These are phyloP conservation scores for Scylla paramamosain DNA, from an alignment of 1,140 invertebrate species.

Conservation along the genomic window DNA sequence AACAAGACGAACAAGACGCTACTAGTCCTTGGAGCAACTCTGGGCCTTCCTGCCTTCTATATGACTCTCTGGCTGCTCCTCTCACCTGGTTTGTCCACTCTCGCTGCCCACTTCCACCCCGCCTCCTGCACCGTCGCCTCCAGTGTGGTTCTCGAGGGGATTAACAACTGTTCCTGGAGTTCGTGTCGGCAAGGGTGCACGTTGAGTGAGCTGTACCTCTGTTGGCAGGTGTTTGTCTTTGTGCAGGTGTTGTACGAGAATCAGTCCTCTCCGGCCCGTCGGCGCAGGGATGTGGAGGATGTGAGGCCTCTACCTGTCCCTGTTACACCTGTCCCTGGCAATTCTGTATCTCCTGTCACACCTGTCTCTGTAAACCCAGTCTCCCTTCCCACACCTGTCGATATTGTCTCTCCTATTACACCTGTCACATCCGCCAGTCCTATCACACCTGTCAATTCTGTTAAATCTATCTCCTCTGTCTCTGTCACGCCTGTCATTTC, in stretches of 20 bases:
- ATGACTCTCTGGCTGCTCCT: constrained; percentile 48
- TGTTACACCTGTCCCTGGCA: no score
- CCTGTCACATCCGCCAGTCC: no score
- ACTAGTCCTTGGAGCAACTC: constrained; percentile 26
- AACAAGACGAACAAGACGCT: constrained; percentile 14
- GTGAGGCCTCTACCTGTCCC: not conserved
- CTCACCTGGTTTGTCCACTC: constrained; percentile 43
- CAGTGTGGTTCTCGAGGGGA: not conserved
- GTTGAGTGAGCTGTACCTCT: not conserved
- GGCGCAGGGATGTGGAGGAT: no score
- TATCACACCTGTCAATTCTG: no score
- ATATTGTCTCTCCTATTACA: no score
- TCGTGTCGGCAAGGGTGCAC: constrained; percentile 68
- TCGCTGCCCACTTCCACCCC: constrained; percentile 53
- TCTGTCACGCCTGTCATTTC: no score
- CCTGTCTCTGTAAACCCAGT: no score
- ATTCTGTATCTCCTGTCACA: no score
- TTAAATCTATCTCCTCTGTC: no score
- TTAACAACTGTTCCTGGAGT: constrained; percentile 66
- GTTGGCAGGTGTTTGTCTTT: constrained; percentile 61
- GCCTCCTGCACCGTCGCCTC: constrained; percentile 48
- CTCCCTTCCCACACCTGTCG: no score
- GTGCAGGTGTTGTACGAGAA: not conserved
- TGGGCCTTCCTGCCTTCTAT: constrained; percentile 63
- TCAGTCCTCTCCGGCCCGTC: no score